Evolutionary conservation across 2,113 vertebrate genomes (phyloP).

Genomic region (Oryzias javanicus): DNA sequence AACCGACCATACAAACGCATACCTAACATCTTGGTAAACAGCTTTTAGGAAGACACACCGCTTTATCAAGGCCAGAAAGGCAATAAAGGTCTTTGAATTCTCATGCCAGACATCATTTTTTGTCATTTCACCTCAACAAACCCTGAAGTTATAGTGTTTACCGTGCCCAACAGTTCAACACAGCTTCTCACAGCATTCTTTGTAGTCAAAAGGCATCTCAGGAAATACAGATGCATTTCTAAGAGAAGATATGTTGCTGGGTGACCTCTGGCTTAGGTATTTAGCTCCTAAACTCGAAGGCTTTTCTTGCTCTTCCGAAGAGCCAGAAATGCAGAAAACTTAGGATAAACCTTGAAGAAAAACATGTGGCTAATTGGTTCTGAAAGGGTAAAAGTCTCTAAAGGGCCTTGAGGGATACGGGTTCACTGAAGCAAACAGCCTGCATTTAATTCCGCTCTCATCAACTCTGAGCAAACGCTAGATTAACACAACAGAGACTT

Average conservation of each 20-base stretch:
- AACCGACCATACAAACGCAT: slow-evolving; percentile 30
- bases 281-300: neutral
- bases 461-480: slow-evolving; percentile 19
- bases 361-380: slow-evolving; percentile 3
- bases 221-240: neutral
- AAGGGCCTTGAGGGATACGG: neutral
- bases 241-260: too few relatives aligned
- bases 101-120: too few relatives aligned
- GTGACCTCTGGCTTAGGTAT: too few relatives aligned
- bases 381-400: slow-evolving; percentile 8
- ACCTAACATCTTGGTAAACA: slow-evolving; percentile 6
- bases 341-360: neutral
- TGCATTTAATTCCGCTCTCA: slow-evolving; percentile 13
- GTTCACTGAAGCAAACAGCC: too few relatives aligned
- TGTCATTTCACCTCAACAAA: too few relatives aligned
- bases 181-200: slow-evolving; percentile 15
- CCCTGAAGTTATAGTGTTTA: too few relatives aligned
- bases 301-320: neutral
- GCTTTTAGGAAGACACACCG: too few relatives aligned
- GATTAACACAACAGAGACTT: slow-evolving; percentile 42
- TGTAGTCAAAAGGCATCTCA: neutral
- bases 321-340: neutral
- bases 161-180: neutral
- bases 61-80: too few relatives aligned
- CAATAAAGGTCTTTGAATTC: too few relatives aligned